phyloP scores from a whole-genome alignment of 2,888 invertebrate genomes.

The Euplexia lucipara region DNA sequence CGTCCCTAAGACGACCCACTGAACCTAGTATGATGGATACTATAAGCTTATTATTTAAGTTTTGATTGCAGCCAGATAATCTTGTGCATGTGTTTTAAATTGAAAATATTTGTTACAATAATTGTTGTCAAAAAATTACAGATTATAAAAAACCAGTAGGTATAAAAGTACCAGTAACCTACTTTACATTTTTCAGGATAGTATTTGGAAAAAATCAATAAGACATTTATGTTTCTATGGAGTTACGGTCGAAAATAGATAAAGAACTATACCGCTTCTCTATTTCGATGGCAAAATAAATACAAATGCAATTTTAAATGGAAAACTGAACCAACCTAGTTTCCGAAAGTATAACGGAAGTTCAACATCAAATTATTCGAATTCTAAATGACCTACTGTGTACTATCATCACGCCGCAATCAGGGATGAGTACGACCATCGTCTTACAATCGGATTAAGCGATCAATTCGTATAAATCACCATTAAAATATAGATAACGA shows the following conservation, averaged over 20 bases:
- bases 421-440: constrained; percentile 57
- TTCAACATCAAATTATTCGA: constrained; percentile 29
- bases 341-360: constrained; percentile 41
- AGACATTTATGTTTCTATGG: background rate
- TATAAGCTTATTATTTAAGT: background rate
- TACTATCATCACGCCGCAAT: constrained; percentile 67
- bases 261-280: constrained; percentile 25
- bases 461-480: constrained; percentile 66
- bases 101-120: background rate
- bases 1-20: no score
- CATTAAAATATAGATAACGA: constrained; percentile 67
- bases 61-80: background rate
- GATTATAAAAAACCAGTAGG: no score
- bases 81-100: background rate
- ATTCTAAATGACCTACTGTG: constrained; percentile 48
- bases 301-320: constrained; percentile 9
- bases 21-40: no score
- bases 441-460: constrained; percentile 64
- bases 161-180: constrained; percentile 27
- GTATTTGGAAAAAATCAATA: background rate
- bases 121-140: background rate
- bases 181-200: constrained; percentile 6
- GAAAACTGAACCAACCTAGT: constrained; percentile 10
- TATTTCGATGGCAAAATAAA: constrained; percentile 20
- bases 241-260: background rate